Evolutionary conservation across 2,797 vertebrate genomes (phyloP).

Genomic region (Danionella dracula): DNA sequence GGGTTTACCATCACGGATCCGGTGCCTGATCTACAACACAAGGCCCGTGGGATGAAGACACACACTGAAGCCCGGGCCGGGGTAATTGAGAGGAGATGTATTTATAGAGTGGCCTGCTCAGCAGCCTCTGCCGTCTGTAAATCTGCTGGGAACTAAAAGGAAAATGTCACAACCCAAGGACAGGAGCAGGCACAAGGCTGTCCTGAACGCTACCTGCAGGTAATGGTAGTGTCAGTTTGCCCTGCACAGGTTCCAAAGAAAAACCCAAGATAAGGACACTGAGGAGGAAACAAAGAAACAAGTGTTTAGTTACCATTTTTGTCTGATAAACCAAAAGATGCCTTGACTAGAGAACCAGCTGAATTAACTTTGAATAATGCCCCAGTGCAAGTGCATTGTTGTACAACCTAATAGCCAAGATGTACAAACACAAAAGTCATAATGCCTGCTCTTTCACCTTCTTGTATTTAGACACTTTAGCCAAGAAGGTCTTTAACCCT

Average conservation of each 20-base stretch:
- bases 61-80: constrained; percentile 53
- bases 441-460: no score
- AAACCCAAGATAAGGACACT: constrained; percentile 27
- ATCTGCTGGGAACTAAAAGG: constrained; percentile 64
- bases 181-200: constrained; percentile 52
- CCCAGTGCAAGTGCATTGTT: no score
- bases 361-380: no score
- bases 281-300: background rate
- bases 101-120: constrained; percentile 73
- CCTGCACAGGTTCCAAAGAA: constrained; percentile 49
- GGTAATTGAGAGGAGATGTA: constrained; percentile 69
- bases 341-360: no score
- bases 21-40: constrained; percentile 42
- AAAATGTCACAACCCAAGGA: constrained; percentile 72
- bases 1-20: constrained; percentile 58
- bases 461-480: no score
- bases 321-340: background rate
- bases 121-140: constrained; percentile 66
- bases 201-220: constrained; percentile 46
- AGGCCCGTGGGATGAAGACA: constrained; percentile 64
- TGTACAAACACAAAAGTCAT: no score
- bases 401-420: no score
- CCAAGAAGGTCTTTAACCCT: no score
- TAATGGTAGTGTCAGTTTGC: constrained; percentile 53
- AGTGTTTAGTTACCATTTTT: background rate